These are phyloP conservation scores for Dinocampus coccinellae DNA, from an alignment of 2,888 invertebrate species.

Conservation along the genomic window DNA sequence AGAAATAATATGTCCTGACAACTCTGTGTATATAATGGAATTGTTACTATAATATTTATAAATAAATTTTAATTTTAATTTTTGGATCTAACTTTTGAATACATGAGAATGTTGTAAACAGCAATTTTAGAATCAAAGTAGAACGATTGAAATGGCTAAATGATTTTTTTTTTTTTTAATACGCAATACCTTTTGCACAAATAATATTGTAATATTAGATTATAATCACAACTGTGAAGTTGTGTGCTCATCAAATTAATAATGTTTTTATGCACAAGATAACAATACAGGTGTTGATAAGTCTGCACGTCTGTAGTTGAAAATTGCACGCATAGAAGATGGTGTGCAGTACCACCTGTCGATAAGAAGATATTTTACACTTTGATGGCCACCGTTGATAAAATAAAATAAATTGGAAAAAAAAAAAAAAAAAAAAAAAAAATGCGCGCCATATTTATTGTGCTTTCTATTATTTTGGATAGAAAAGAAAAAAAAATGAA, in stretches of 20 bases:
- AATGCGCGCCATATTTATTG: no score
- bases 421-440: no score
- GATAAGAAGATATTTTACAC: not conserved
- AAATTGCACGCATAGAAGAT: not conserved
- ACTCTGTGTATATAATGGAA: not conserved
- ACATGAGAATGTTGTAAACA: not conserved
- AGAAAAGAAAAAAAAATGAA: no score
- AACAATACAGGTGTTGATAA: no score
- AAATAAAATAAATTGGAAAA: no score
- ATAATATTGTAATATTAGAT: not conserved
- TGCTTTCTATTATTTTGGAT: no score
- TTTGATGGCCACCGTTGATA: not conserved
- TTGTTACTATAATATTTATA: not conserved
- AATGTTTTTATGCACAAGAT: no score
- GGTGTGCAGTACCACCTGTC: not conserved
- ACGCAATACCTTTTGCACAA: not conserved
- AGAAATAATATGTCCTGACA: no score
- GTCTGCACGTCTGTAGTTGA: no score
- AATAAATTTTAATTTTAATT: slow-evolving; percentile 41
- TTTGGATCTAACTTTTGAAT: not conserved
- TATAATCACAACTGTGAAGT: slow-evolving; percentile 9
- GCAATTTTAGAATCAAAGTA: not conserved
- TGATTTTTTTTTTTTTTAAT: not conserved
- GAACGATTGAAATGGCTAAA: no score
- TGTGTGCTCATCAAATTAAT: not conserved